A percentile compares a stretch with the other conserved stretches of the same genome.
phyloP scores from a whole-genome alignment of 1,140 invertebrate genomes.

The Pseudomyrmex sp. region DNA sequence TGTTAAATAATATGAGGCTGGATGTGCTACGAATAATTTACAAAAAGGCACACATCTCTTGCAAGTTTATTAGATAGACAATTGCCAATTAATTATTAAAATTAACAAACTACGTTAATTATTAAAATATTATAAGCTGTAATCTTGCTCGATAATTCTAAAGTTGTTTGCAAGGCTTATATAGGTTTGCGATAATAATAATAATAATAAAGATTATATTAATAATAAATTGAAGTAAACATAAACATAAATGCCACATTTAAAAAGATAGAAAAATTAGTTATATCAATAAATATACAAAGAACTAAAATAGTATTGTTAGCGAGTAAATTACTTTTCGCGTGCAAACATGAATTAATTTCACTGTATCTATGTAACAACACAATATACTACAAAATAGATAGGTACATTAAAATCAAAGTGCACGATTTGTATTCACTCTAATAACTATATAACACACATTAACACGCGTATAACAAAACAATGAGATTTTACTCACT shows the following conservation, averaged over 20 bases:
- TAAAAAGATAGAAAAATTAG: too few relatives aligned
- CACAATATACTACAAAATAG: neutral
- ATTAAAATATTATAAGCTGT: conserved; percentile 34
- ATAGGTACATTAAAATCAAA: too few relatives aligned
- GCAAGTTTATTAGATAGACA: conserved; percentile 9
- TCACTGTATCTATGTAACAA: neutral
- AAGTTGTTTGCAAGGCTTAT: neutral
- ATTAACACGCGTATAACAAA: neutral
- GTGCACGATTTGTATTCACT: neutral
- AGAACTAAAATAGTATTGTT: too few relatives aligned
- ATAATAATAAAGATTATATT: neutral
- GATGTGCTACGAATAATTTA: conserved; percentile 17
- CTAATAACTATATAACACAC: neutral
- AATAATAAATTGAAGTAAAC: conserved; percentile 28
- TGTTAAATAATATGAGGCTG: neutral
- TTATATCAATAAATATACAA: too few relatives aligned
- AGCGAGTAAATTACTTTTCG: too few relatives aligned
- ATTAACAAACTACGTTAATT: conserved; percentile 34
- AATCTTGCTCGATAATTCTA: conserved; percentile 12
- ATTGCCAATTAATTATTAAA: conserved; percentile 10
- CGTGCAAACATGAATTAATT: too few relatives aligned
- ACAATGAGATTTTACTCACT: conserved; percentile 87
- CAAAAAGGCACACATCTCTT: neutral
- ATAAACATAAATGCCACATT: neutral
- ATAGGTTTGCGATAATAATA: conserved; percentile 3